These are phyloP conservation scores for Ylistrum balloti DNA, from an alignment of 1,140 invertebrate species.

Conservation along the genomic window DNA sequence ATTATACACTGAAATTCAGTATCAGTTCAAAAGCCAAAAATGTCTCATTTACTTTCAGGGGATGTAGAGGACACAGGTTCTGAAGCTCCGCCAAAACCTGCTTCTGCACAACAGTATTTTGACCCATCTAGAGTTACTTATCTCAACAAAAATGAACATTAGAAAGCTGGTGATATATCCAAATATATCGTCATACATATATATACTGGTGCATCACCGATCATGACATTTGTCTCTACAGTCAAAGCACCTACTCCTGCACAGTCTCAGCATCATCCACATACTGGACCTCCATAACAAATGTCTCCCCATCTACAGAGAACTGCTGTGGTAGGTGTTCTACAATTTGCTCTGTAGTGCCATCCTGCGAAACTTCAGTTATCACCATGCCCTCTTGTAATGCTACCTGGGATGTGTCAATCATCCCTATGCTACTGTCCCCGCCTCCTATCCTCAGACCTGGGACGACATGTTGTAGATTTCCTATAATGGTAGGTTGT, in stretches of 20 bases:
- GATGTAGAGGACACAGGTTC: too few species aligned
- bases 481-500: background rate
- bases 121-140: too few species aligned
- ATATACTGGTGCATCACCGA: too few species aligned
- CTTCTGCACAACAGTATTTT: too few species aligned
- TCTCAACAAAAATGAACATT: too few species aligned
- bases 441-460: background rate
- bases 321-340: slow-evolving; percentile 50
- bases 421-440: background rate
- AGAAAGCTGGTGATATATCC: too few species aligned
- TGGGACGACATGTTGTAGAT: background rate
- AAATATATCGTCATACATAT: too few species aligned
- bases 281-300: slow-evolving; percentile 62
- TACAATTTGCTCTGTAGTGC: slow-evolving; percentile 41
- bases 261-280: slow-evolving; percentile 45
- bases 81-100: too few species aligned
- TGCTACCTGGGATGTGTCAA: background rate
- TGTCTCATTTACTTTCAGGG: too few species aligned
- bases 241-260: background rate
- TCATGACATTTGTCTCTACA: background rate
- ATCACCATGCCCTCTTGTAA: background rate
- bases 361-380: background rate
- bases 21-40: too few species aligned
- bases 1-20: too few species aligned
- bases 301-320: slow-evolving; percentile 57